A percentile compares a stretch with the other conserved stretches of the same genome.
Evolutionary conservation across 2,888 invertebrate species (phyloP).

Genomic region (Sinohyriopsis cumingii): DNA sequence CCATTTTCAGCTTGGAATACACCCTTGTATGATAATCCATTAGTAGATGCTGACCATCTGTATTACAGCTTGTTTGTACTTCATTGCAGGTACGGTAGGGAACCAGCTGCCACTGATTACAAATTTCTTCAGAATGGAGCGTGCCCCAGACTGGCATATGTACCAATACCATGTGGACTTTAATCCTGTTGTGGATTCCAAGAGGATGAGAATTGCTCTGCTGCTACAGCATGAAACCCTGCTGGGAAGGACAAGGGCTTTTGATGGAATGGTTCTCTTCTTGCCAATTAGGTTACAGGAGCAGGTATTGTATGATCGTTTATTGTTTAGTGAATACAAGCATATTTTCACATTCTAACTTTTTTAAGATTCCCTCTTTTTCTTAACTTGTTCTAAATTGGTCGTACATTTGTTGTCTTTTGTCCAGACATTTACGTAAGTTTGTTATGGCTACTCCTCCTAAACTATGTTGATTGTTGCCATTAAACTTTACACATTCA

Average conservation of each 20-base stretch:
- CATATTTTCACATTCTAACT: too few relatives aligned
- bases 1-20: background rate
- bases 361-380: too few relatives aligned
- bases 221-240: conserved; percentile 55
- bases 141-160: conserved; percentile 56
- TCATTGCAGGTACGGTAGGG: conserved; percentile 58
- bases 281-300: conserved; percentile 57
- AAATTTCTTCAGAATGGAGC: conserved; percentile 61
- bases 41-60: too few relatives aligned
- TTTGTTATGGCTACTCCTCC: too few relatives aligned
- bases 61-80: background rate
- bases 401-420: too few relatives aligned
- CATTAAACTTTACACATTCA: too few relatives aligned
- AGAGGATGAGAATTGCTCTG: conserved; percentile 55
- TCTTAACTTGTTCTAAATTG: too few relatives aligned
- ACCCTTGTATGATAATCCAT: background rate
- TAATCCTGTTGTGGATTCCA: conserved; percentile 62
- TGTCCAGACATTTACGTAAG: too few relatives aligned
- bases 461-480: too few relatives aligned
- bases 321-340: too few relatives aligned
- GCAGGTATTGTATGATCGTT: conserved; percentile 21
- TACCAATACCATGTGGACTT: conserved; percentile 70
- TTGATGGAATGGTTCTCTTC: conserved; percentile 69
- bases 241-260: conserved; percentile 58
- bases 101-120: conserved; percentile 44